Conservation (phyloP, 2,113 vertebrate species). For the Hymenochirus boettgeri region DNA sequence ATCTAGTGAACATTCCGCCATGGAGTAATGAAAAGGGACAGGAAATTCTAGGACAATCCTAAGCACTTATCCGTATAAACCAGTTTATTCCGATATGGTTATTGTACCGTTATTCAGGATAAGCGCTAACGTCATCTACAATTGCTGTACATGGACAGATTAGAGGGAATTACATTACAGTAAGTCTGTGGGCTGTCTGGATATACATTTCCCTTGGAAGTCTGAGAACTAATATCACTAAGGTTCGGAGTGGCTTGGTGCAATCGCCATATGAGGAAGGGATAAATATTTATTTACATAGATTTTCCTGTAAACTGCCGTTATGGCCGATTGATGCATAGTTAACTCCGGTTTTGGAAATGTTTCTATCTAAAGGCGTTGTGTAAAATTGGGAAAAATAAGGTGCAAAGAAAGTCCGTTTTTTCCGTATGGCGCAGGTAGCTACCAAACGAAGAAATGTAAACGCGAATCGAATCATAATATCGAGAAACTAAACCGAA, state of each 20-base stretch:
- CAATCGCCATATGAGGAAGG: slow-evolving; percentile 18
- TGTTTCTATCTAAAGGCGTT: slow-evolving; percentile 31
- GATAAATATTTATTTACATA: slow-evolving; percentile 26
- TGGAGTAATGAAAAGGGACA: too few species aligned
- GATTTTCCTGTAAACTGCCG: slow-evolving; percentile 35
- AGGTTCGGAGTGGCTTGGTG: slow-evolving; percentile 28
- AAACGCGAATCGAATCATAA: slow-evolving; percentile 33
- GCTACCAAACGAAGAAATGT: slow-evolving; percentile 41
- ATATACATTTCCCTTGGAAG: too few species aligned
- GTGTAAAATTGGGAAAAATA: slow-evolving; percentile 38
- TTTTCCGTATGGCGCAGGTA: slow-evolving; percentile 15
- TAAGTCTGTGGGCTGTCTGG: too few species aligned
- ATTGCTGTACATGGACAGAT: too few species aligned
- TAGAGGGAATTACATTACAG: too few species aligned
- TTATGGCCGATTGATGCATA: slow-evolving; percentile 32
- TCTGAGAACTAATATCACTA: too few species aligned
- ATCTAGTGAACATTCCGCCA: too few species aligned
- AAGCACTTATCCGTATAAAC: too few species aligned
- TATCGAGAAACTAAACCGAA: slow-evolving; percentile 31
- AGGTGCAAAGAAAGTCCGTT: slow-evolving; percentile 33
- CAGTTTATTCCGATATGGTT: too few species aligned
- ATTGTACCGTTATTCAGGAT: too few species aligned
- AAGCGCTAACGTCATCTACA: too few species aligned
- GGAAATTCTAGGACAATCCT: too few species aligned
- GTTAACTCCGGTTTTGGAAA: slow-evolving; percentile 26